Evolutionary conservation across 2,888 invertebrate species (phyloP).

Genomic region (Drosophila anceps): DNA sequence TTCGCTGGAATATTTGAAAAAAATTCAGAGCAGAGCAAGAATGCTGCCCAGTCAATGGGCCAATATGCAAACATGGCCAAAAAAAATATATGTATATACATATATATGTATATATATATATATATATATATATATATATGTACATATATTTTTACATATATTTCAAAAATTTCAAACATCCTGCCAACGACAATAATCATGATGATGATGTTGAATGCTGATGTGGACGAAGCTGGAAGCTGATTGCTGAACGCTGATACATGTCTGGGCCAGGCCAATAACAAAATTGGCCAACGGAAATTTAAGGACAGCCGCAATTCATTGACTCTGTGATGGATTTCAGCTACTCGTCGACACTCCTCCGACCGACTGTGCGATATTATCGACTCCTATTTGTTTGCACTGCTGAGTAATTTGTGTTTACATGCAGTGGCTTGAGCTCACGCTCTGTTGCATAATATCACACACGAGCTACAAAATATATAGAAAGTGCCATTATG

Average conservation of each 20-base stretch:
- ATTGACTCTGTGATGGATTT: constrained; percentile 70
- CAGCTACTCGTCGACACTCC: constrained; percentile 22
- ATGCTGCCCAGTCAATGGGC: constrained; percentile 64
- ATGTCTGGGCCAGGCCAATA: constrained; percentile 41
- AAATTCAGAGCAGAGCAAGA: constrained; percentile 59
- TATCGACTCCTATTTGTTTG: constrained; percentile 77
- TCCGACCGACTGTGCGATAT: constrained; percentile 53
- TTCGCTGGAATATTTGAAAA: constrained; percentile 58
- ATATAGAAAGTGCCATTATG: constrained; percentile 44
- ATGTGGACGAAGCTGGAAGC: constrained; percentile 28
- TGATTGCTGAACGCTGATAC: constrained; percentile 38
- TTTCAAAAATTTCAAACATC: constrained; percentile 74
- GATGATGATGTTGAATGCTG: constrained; percentile 22
- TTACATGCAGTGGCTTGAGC: constrained; percentile 50
- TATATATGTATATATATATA: constrained; percentile 28
- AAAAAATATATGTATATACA: constrained; percentile 9
- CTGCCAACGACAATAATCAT: constrained; percentile 38
- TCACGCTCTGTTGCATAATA: constrained; percentile 13
- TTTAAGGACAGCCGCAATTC: constrained; percentile 77
- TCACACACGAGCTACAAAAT: constrained; percentile 56
- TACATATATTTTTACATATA: no score
- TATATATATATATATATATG: neutral
- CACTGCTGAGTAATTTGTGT: constrained; percentile 78
- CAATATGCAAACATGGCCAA: constrained; percentile 74
- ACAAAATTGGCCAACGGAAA: constrained; percentile 64